Evolutionary conservation across 2,888 invertebrate species (phyloP), one percentile per base, ranked within the genome.

Genomic region (Pyrocoelia pectoralis): DNA sequence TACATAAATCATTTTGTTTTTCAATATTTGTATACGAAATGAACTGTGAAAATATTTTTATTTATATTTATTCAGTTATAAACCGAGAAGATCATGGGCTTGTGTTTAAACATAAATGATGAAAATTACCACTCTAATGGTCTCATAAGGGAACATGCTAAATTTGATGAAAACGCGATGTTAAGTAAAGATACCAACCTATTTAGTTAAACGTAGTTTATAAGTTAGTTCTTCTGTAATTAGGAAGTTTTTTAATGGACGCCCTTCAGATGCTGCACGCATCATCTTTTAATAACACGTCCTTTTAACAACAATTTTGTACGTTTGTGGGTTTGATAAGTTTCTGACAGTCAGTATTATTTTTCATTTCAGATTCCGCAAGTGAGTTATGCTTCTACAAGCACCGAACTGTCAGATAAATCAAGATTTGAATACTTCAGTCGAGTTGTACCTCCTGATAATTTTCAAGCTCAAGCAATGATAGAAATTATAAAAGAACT

Each of bases 361-460:
- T 33, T 33, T n/a, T 33, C 33, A 24, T 66, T 66, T 56, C 72
- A 89, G 85, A 88, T 89, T 73, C 89, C 89, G 1, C 89, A 90
- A 83, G 84, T 90, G 68, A 89, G 89, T 70, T 90, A 90, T 72
- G 89, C 89, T 6, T 89, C 89, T 10, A 90, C 90, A 8, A 88
- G 88, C 53, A 88, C 88, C 9, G 89, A 90, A 71, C 79, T 90
- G 17, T 89, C 89, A 13, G 89, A 90, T 74, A 89, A 89, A 75
- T 85, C 87, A 13, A 83, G 89, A 50, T 90, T 89, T 76, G 88
- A 88, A 72, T 87, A 88, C 71, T 90, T 90, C 77, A 88, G 87
- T 57, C 82, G 90, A 17, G 89, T 90, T 9, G 90, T 90, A 8
- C 90, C 90, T 5, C 89, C 90, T 8, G 90, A 90, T 76, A 88